Percentiles rank a stretch among this genome's conserved stretches.
Conservation (phyloP, 1,140 invertebrate genomes). For the Drosophila nebulosa region DNA sequence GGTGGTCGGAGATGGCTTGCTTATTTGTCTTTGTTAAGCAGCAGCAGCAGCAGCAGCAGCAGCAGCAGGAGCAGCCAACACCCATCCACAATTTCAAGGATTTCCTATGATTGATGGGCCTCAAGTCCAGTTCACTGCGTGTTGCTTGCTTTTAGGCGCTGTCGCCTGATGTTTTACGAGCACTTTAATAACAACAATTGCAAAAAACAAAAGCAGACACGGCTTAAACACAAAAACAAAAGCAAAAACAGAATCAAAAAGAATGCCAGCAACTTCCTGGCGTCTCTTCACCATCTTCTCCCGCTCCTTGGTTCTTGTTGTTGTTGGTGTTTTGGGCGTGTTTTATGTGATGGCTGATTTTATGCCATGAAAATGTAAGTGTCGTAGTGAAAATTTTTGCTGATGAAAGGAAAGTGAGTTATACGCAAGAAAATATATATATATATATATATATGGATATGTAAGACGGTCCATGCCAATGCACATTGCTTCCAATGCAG, state of each 20-base stretch:
- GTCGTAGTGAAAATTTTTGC: conserved; percentile 72
- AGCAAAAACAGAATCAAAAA: background rate
- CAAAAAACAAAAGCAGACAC: conserved; percentile 33
- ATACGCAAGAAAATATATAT: conserved; percentile 17
- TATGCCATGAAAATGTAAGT: conserved; percentile 75
- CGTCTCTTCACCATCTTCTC: too few species aligned
- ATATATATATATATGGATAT: background rate
- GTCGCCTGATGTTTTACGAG: conserved; percentile 54
- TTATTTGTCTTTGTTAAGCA: conserved; percentile 70
- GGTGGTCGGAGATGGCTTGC: conserved; percentile 40
- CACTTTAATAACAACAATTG: conserved; percentile 43
- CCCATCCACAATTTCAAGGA: background rate
- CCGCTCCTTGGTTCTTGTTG: background rate
- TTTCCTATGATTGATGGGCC: conserved; percentile 63
- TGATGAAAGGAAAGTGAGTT: conserved; percentile 74
- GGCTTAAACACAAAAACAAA: conserved; percentile 61
- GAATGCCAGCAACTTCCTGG: conserved; percentile 49
- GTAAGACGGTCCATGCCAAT: background rate
- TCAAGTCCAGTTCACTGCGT: conserved; percentile 26
- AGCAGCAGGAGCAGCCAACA: background rate
- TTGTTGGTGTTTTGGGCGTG: background rate
- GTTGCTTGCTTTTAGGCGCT: conserved; percentile 54
- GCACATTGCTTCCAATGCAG: background rate
- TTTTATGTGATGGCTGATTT: conserved; percentile 67
- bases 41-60: conserved; percentile 14